phyloP scores from a whole-genome alignment of 1,140 invertebrate genomes.

The Zaprionus kolodkinae region DNA sequence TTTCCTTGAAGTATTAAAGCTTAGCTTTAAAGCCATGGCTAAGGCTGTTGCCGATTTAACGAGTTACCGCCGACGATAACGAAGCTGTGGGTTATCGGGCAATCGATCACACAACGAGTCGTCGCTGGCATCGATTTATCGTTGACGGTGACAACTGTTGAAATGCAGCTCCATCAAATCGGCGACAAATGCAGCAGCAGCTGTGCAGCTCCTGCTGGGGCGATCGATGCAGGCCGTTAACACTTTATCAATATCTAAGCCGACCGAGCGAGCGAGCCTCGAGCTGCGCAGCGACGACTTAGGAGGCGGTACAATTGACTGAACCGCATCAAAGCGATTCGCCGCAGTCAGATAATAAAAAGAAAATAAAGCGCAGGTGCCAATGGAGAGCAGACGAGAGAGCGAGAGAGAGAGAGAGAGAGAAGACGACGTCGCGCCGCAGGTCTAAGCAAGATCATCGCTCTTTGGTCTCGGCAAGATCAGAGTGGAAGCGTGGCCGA shows the following conservation, averaged over 20 bases:
- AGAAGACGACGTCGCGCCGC: slow-evolving; percentile 12
- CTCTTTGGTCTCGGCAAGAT: slow-evolving; percentile 37
- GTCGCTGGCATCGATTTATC: slow-evolving; percentile 31
- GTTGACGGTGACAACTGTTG: slow-evolving; percentile 37
- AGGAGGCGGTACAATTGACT: slow-evolving; percentile 47
- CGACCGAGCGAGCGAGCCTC: slow-evolving; percentile 14
- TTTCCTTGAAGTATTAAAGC: not conserved
- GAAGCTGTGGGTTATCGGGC: slow-evolving; percentile 25
- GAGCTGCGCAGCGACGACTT: slow-evolving; percentile 20
- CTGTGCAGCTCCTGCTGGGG: slow-evolving; percentile 7
- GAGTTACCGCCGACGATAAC: not conserved
- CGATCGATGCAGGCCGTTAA: slow-evolving; percentile 41
- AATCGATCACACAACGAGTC: slow-evolving; percentile 27
- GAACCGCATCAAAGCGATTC: slow-evolving; percentile 43
- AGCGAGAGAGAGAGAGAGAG: not conserved
- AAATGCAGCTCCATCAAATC: slow-evolving; percentile 43
- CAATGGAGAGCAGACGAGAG: slow-evolving; percentile 15
- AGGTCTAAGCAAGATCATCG: slow-evolving; percentile 26
- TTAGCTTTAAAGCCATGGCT: not conserved
- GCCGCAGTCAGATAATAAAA: slow-evolving; percentile 49
- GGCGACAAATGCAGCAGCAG: slow-evolving; percentile 41
- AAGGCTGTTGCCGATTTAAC: too few relatives aligned
- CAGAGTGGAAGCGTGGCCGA: slow-evolving; percentile 44
- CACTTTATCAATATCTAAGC: slow-evolving; percentile 54
- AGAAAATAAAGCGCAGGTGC: slow-evolving; percentile 38